phyloP scores from a whole-genome alignment of 2,797 vertebrate genomes.

The Acanthurus leucopareius region DNA sequence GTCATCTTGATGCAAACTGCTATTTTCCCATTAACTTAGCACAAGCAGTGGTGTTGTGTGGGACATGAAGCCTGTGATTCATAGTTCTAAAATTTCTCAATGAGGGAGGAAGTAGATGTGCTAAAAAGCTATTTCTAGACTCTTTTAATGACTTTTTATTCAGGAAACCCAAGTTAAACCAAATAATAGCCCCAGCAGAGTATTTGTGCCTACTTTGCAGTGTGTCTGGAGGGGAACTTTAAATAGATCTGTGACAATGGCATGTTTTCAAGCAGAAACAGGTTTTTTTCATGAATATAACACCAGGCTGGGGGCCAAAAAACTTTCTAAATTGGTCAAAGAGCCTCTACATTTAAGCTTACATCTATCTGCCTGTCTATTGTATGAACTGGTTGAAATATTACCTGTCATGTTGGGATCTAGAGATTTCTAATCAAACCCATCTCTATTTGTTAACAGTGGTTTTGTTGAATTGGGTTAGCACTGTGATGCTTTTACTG shows the following conservation, averaged over 20 bases:
- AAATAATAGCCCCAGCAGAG: no score
- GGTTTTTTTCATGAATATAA: neutral
- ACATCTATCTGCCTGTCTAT: neutral
- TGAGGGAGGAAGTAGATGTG: no score
- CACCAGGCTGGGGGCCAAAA: neutral
- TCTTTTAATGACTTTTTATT: no score
- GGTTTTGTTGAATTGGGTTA: slow-evolving; percentile 60
- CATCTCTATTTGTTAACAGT: slow-evolving; percentile 50
- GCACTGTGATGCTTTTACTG: slow-evolving; percentile 70
- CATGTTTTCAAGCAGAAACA: neutral
- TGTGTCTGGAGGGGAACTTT: no score
- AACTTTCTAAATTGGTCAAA: neutral
- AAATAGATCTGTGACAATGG: neutral
- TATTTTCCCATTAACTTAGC: no score
- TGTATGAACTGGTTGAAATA: slow-evolving; percentile 5
- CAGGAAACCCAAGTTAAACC: no score
- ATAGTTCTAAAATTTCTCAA: no score
- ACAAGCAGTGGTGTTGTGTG: no score
- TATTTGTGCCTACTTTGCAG: no score
- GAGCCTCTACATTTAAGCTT: neutral
- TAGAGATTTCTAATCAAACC: slow-evolving; percentile 30
- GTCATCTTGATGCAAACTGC: no score
- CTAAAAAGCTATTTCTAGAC: no score
- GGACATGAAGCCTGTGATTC: no score
- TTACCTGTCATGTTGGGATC: neutral